These are phyloP conservation scores for Crenuchus spilurus DNA, from an alignment of 2,797 vertebrate genomes.

Conservation along the genomic window DNA sequence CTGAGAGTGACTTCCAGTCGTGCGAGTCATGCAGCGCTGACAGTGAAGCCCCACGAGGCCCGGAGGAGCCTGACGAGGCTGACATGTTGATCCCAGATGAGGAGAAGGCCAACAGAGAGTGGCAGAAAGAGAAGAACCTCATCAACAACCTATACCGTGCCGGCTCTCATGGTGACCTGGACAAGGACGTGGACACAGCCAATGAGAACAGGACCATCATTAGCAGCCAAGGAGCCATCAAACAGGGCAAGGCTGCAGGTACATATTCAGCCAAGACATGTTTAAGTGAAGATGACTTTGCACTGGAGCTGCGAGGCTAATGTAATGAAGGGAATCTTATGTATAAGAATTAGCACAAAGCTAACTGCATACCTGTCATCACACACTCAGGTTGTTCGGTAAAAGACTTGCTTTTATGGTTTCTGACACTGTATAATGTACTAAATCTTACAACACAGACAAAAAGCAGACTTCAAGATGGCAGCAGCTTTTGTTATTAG, in stretches of 20 bases:
- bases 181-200: constrained; percentile 87
- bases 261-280: too few species aligned
- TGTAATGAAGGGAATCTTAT: too few species aligned
- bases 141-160: constrained; percentile 85
- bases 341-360: too few species aligned
- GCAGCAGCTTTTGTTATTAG: too few species aligned
- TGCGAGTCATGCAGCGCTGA: constrained; percentile 91
- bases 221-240: constrained; percentile 91
- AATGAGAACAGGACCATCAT: constrained; percentile 80
- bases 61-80: constrained; percentile 86
- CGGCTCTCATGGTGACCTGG: constrained; percentile 81
- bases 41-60: constrained; percentile 71
- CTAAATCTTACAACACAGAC: too few species aligned
- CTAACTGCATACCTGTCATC: too few species aligned
- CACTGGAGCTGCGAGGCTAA: too few species aligned
- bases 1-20: constrained; percentile 91
- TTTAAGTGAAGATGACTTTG: too few species aligned
- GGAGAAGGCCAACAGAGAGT: constrained; percentile 85
- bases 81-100: constrained; percentile 92
- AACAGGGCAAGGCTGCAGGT: constrained; percentile 89
- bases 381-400: too few species aligned
- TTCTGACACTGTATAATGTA: too few species aligned
- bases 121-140: constrained; percentile 90
- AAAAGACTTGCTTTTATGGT: too few species aligned
- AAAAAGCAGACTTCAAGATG: too few species aligned